Percentiles rank a stretch among this genome's conserved stretches.
Evolutionary conservation across 2,113 vertebrate genomes (phyloP).

Genomic region (Nestor notabilis): DNA sequence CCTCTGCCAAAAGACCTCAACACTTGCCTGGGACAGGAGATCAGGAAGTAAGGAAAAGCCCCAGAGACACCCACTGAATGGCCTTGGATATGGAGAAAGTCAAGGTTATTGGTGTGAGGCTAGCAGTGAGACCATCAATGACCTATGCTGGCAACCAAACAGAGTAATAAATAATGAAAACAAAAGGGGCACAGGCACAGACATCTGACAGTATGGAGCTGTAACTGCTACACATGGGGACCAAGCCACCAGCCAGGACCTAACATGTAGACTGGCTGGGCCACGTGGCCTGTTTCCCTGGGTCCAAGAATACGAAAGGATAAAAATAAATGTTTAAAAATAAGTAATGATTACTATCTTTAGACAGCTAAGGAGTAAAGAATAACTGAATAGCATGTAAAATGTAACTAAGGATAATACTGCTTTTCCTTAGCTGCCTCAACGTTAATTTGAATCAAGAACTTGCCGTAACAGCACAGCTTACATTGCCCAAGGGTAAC

Average conservation of each 20-base stretch:
- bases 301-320: background rate
- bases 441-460: background rate
- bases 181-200: background rate
- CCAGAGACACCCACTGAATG: background rate
- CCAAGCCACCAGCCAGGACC: background rate
- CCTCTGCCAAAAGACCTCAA: background rate
- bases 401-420: background rate
- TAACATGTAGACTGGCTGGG: accelerated
- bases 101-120: background rate
- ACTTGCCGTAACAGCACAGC: background rate
- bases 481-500: background rate
- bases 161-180: background rate
- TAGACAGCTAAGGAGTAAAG: background rate
- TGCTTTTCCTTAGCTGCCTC: background rate
- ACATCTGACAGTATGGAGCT: background rate
- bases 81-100: background rate
- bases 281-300: background rate
- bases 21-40: background rate
- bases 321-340: background rate
- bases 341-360: background rate
- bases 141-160: background rate
- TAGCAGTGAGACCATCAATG: background rate
- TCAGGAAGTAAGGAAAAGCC: background rate
- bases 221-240: accelerated
- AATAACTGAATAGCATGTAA: background rate